These are phyloP conservation scores for Lithophane semibrunnea DNA, from an alignment of 2,888 invertebrate species.

Conservation along the genomic window DNA sequence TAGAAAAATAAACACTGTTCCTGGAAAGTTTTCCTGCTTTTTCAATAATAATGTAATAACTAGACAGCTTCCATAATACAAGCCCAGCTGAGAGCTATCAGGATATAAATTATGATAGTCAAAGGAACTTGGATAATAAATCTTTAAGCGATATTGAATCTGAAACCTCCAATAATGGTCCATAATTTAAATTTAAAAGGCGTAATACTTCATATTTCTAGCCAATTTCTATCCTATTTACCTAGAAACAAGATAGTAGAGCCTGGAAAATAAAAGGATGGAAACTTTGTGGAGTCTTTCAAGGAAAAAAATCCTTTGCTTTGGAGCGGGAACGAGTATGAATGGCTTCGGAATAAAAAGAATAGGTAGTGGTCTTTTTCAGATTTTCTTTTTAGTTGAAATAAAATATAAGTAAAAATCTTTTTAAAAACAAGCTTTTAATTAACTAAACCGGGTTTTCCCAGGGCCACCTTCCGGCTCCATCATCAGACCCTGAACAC, in stretches of 20 bases:
- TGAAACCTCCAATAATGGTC: slow-evolving; percentile 47
- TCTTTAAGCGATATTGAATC: slow-evolving; percentile 63
- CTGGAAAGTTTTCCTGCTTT: slow-evolving; percentile 1
- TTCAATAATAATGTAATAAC: slow-evolving; percentile 20
- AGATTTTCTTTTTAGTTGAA: slow-evolving; percentile 10
- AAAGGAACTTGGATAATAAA: slow-evolving; percentile 58
- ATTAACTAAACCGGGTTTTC: no score
- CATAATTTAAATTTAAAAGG: slow-evolving; percentile 46
- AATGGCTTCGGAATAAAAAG: slow-evolving; percentile 28
- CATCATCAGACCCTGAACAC: no score
- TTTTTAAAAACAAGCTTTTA: no score
- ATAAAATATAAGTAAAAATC: no score
- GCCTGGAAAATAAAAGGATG: slow-evolving; percentile 28
- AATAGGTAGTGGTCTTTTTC: slow-evolving; percentile 18
- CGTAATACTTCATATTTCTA: slow-evolving; percentile 42
- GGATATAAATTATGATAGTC: slow-evolving; percentile 58
- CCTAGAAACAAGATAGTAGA: slow-evolving; percentile 24
- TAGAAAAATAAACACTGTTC: slow-evolving; percentile 20
- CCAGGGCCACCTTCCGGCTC: no score
- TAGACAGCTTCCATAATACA: slow-evolving; percentile 25
- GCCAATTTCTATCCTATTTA: slow-evolving; percentile 34
- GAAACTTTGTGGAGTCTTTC: slow-evolving; percentile 23
- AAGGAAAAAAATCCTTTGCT: slow-evolving; percentile 29
- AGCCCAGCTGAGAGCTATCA: slow-evolving; percentile 27
- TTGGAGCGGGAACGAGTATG: slow-evolving; percentile 22